These are phyloP conservation scores for Balearica regulorum DNA, from an alignment of 2,797 vertebrate genomes.

Conservation along the genomic window DNA sequence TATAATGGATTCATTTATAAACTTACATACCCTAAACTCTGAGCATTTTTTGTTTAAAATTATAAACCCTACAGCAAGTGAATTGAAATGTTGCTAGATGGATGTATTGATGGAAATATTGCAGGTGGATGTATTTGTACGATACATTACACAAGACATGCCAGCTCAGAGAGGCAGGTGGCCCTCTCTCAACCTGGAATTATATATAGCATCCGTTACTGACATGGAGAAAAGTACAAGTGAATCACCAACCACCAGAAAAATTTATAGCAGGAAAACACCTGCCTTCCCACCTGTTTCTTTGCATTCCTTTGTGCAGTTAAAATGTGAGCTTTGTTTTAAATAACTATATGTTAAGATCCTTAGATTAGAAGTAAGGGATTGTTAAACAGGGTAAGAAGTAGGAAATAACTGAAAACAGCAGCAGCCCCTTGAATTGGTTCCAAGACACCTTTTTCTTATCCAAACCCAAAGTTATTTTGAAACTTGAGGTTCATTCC, in stretches of 20 bases:
- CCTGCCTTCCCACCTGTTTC: constrained; percentile 26
- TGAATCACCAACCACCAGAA: neutral
- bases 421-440: neutral
- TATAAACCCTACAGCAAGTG: neutral
- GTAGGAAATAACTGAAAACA: neutral
- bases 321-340: neutral
- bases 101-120: neutral
- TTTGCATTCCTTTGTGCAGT: neutral
- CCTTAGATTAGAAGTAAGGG: neutral
- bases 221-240: neutral
- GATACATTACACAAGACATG: neutral
- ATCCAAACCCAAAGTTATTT: neutral
- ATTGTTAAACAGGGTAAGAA: neutral
- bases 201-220: neutral
- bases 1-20: neutral
- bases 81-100: neutral
- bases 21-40: neutral
- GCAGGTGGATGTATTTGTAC: neutral
- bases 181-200: neutral
- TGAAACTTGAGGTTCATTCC: neutral
- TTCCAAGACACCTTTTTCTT: neutral
- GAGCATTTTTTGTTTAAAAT: neutral
- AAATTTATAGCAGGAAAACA: neutral
- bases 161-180: neutral
- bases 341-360: neutral